A percentile compares a stretch with the other conserved stretches of the same genome.
These are phyloP conservation scores for Podilymbus podiceps DNA, from an alignment of 2,113 vertebrate genomes.

Conservation along the genomic window DNA sequence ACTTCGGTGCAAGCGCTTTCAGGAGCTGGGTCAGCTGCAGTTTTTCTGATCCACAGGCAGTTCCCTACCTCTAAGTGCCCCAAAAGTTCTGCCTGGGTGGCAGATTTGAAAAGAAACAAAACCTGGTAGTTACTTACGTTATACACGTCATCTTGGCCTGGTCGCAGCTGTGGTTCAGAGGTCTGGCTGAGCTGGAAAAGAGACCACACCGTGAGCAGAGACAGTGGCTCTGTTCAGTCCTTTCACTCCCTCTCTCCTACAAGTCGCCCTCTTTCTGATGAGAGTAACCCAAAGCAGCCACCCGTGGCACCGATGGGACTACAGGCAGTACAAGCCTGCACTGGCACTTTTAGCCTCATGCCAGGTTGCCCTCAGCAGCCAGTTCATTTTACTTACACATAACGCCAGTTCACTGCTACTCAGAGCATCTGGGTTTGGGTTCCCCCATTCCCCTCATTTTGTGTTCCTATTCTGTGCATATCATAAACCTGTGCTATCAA, in stretches of 20 bases:
- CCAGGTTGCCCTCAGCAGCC: not conserved
- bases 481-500: not conserved
- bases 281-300: not conserved
- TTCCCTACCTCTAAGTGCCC: not conserved
- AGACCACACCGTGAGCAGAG: not conserved
- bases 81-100: not conserved
- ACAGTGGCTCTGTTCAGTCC: not conserved
- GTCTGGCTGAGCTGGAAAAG: conserved; percentile 49
- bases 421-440: not conserved
- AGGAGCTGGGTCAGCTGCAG: not conserved
- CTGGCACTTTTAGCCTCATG: not conserved
- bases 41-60: not conserved
- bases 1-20: rapidly evolving
- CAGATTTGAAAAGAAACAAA: not conserved
- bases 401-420: not conserved
- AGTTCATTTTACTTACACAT: rapidly evolving
- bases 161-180: not conserved
- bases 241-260: not conserved
- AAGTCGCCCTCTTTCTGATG: not conserved
- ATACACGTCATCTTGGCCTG: conserved; percentile 36
- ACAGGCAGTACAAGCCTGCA: not conserved
- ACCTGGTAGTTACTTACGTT: conserved; percentile 37
- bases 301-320: not conserved
- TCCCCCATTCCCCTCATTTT: not conserved
- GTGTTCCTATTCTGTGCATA: not conserved